Evolutionary conservation across 2,797 vertebrate genomes (phyloP), one percentile per base, ranked within the genome.

Genomic region (Chrysocyon brachyurus): DNA sequence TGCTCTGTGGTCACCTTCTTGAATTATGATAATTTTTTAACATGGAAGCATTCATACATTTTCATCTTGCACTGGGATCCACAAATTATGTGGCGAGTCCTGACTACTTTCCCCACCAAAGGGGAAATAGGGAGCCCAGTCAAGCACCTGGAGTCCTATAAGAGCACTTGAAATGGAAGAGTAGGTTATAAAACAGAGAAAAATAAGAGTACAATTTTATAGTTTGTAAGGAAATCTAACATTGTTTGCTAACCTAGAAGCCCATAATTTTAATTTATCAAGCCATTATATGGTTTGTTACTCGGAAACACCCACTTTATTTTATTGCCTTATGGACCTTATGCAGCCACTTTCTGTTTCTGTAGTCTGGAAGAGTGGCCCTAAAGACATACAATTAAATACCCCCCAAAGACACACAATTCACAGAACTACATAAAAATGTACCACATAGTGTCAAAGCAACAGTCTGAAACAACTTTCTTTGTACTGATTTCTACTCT

Each of bases 161-260:
- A 15, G n/a, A 84, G 17, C 36, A 79, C 26, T 66, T 89, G 16
- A 77, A 54, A 66, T 93, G 63, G n/a, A 89, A 93, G n/a, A 56
- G 0, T 52, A 3, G 2, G n/a, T 19, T 36, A 33, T 57, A 54
- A 92, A 90, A 87, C 2, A 63, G 19, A 28, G 49, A 89, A 46
- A 75, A 90, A 7, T 56, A 40, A 56, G 33, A 89, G 46, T 28
- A 40, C 12, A 52, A 12, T 46, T 85, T 88, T 46, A 46, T 54
- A 79, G 57, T 64, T 78, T 86, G 33, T 88, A 86, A 94, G 46
- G 61, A 94, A 97, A 95, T 26, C 52, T 19, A 33, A n/a, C 33
- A 72, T 56, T 91, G 26, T 57, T 73, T 87, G 40, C 56, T 63
- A 63, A 91, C 24, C 31, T 40, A 40, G 8, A 87, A 73, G 28